Evolutionary conservation across 64 coral and sea anemone species (phyloP).

Genomic region (Dendrophyllia cribrosa): DNA sequence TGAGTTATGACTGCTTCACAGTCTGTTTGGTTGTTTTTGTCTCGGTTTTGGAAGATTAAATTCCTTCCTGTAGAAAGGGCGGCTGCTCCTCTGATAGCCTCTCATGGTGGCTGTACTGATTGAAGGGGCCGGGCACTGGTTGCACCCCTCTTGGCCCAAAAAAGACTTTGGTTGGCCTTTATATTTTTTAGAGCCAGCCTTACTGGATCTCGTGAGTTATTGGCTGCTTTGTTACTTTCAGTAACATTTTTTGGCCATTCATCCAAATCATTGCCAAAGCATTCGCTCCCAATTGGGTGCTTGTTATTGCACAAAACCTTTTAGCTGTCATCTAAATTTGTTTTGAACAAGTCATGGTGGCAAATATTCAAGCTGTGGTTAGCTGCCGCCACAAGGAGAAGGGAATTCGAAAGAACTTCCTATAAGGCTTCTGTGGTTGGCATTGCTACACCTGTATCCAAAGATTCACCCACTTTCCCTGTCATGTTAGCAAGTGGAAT

Average conservation of each 20-base stretch:
- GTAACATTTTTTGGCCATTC: background rate
- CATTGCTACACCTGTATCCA: background rate
- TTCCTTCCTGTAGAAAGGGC: background rate
- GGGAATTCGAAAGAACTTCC: background rate
- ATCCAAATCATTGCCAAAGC: background rate
- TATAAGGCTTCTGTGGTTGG: background rate
- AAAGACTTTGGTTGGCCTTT: background rate
- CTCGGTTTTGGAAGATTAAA: background rate
- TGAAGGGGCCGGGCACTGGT: conserved; percentile 23
- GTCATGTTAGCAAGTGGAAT: background rate
- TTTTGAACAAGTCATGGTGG: conserved; percentile 4
- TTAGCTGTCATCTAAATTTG: conserved; percentile 11
- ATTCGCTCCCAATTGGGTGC: conserved; percentile 7
- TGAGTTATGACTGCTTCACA: conserved; percentile 10
- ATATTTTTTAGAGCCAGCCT: background rate
- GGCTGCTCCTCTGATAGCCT: background rate
- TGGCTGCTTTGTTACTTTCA: background rate
- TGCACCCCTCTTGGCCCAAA: conserved; percentile 37
- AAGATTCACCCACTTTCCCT: background rate
- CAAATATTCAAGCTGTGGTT: conserved; percentile 35
- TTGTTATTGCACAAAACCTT: conserved; percentile 12
- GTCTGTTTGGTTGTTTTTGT: conserved; percentile 9
- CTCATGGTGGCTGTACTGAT: background rate
- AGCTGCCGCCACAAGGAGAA: background rate
- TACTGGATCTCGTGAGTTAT: background rate